A percentile compares a stretch with the other conserved stretches of the same genome.
Conservation (phyloP, 2,888 invertebrate genomes). For the Sicus ferrugineus region DNA sequence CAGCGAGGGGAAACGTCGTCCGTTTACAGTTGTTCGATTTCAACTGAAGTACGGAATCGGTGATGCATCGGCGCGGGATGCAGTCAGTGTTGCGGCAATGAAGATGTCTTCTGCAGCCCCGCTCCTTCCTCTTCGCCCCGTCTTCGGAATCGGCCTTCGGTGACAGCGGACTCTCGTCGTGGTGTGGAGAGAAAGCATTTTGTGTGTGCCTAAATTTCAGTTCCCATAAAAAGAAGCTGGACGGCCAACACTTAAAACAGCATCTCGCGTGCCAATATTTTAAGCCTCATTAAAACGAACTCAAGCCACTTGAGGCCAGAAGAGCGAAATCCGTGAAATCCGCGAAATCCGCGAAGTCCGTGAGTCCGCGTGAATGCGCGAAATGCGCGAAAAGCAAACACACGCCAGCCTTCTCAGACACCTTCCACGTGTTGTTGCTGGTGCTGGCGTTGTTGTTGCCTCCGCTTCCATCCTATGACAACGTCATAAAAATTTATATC, state of each 20-base stretch:
- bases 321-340: background rate
- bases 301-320: background rate
- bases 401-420: background rate
- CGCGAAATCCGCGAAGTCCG: background rate
- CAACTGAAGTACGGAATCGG: background rate
- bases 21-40: conserved; percentile 21
- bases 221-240: background rate
- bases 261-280: conserved; percentile 33
- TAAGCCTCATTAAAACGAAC: conserved; percentile 32
- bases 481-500: conserved; percentile 59
- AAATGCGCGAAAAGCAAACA: background rate
- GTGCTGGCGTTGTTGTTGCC: conserved; percentile 33
- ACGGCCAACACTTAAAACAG: conserved; percentile 8
- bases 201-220: background rate
- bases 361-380: too few relatives aligned
- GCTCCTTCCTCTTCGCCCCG: background rate
- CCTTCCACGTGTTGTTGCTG: conserved; percentile 1
- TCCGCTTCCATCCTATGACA: conserved; percentile 48
- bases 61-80: background rate
- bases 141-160: background rate
- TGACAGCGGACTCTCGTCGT: background rate
- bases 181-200: background rate
- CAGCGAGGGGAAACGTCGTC: background rate
- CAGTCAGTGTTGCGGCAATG: background rate
- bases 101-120: conserved; percentile 2